Base-by-base conservation (phyloP, 2,888 invertebrate genomes). In the Tachystola acroxantha region DNA sequence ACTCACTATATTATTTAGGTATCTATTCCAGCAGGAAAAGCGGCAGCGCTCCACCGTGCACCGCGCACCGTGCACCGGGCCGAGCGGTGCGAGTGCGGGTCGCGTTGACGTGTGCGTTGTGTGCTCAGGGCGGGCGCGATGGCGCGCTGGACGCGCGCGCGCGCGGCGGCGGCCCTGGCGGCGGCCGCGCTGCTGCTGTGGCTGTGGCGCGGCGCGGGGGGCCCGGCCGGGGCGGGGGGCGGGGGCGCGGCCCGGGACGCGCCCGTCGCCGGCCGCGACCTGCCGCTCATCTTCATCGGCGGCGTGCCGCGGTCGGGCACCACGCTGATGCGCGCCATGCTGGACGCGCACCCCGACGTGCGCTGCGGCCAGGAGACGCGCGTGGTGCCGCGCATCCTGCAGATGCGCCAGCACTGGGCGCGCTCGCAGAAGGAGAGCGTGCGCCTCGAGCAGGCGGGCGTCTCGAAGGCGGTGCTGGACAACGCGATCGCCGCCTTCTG, bases 271-370 rank as follows among this genome's bases (percentile, higher is more conserved):
- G 94, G 96, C 71, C 90, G 96, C 59, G 91, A 94, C 56, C 95
- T 96, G 93, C 97, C 97, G 57, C 89, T 98, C 55, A 96, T 97
- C 75, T 98, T 98, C 88, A 96, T 99, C 74, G 98, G 98, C 40
- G 99, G 99, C 46, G 97, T 99, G 68, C 99, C 99, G 39, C 91
- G 98, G 57, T 98, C 97, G 34, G 99, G 98, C 36, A 99, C 98
- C 29, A 99, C 99, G 44, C 90, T 99, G 54, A 96, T 98, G 94
- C 91, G 99, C 62, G 98, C 97, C 48, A 97, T 99, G 96, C 88
- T 99, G 59, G 99, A 99, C 85, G 98, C 98, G 46, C 98, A 99
- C 90, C 96, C 97, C 10, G 95, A 96, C 60, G 95, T 99, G 64
- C 92, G 97, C 75, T 98, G 98, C 80, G 98, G 98, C 10, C 98